Evolutionary conservation across 2,888 invertebrate species (phyloP), one percentile per base, ranked within the genome.

Genomic region (Latrodectus hesperus): DNA sequence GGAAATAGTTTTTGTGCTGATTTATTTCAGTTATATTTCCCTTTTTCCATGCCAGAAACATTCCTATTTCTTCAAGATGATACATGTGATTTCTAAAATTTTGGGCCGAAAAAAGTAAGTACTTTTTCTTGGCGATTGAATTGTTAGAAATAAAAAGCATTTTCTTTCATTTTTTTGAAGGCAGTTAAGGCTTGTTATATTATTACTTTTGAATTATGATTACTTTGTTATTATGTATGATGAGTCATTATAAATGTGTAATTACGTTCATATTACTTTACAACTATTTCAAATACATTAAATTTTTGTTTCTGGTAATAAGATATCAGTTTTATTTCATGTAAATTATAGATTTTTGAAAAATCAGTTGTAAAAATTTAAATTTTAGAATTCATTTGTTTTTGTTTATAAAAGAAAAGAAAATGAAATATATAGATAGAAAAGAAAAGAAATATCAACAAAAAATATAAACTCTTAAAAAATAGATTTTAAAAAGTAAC

Each of bases 71-170:
- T 80, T 55, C 73, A 74, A 26, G n/a, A 86, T 86, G 85, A 86
- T 86, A 49, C 80, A 86, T 49, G 85, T 86, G 71, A 38, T 86
- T 52, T 86, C 85, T 16, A 86, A 86, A 71, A 86, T 86, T 51
- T 49, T 75, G 38, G 85, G 85, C 53, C 80, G 85, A 3, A 86
- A 86, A 76, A 80, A 75, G 85, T 86, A 71, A 80, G 85, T 71
- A 14, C 3, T 49, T 65, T 65, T 75, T 75, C 26, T 17, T 52
- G 38, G 1, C 49, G 9, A 11, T 74, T 22, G 17, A 78, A 49
- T 9, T 38, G 38, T 17, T 52, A 11, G 16, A 38, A 6, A 11
- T 2, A 9, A 4, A 60, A 26, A 10, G 16, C 49, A 16, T 65
- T n/a, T n/a, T 22, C 14, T 52, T 65, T 17, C 16, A 9, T 14